Conservation (phyloP, 2,113 vertebrate genomes). For the Plotosus lineatus region DNA sequence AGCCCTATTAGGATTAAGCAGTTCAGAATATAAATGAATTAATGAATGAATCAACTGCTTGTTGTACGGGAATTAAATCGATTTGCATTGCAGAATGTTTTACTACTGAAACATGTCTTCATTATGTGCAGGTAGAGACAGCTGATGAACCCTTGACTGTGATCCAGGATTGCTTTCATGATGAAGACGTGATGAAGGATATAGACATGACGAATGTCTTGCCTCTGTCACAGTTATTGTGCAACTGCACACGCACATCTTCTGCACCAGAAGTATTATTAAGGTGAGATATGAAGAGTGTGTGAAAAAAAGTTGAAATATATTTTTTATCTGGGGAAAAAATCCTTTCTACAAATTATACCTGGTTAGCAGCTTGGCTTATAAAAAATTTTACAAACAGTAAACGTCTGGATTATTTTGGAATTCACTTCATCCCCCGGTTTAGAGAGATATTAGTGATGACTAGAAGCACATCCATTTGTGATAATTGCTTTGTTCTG, state of each 20-base stretch:
- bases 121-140: slow-evolving; percentile 40
- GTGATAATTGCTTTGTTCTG: background rate
- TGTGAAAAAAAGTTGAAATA: background rate
- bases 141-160: background rate
- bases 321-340: background rate
- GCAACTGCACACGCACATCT: slow-evolving; percentile 8
- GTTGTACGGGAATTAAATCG: background rate
- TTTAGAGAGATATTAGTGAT: background rate
- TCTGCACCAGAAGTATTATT: background rate
- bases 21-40: too few relatives aligned
- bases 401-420: background rate
- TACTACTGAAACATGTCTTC: background rate
- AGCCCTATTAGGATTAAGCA: too few relatives aligned
- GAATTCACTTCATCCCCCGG: background rate
- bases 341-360: background rate
- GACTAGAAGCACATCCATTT: background rate
- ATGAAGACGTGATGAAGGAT: slow-evolving; percentile 1
- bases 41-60: background rate
- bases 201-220: slow-evolving; percentile 6
- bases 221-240: slow-evolving; percentile 38
- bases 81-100: background rate
- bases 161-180: slow-evolving; percentile 40
- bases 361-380: background rate
- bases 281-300: slow-evolving; percentile 15
- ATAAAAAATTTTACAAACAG: background rate